Conservation (phyloP, 2,888 invertebrate genomes). For the Cosmia trapezina region DNA sequence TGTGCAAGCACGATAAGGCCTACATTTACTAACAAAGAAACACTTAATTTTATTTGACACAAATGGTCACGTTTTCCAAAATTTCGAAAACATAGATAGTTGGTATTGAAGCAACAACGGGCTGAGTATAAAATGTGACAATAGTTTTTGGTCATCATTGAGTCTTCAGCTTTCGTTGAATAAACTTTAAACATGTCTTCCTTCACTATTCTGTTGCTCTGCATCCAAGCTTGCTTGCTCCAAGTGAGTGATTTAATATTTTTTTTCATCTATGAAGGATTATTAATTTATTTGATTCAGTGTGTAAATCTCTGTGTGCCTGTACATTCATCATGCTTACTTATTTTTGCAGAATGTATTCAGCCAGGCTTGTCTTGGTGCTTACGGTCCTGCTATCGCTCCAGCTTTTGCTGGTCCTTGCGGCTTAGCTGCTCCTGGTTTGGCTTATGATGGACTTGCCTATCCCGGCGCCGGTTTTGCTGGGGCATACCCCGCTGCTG, state of each 20-base stretch:
- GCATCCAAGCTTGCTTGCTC: slow-evolving; percentile 71
- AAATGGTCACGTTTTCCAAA: slow-evolving; percentile 14
- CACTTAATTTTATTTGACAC: too few relatives aligned
- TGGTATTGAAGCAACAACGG: background rate
- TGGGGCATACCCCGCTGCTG: background rate
- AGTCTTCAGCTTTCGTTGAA: slow-evolving; percentile 33
- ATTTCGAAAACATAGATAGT: slow-evolving; percentile 31
- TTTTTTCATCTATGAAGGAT: too few relatives aligned
- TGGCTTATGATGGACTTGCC: slow-evolving; percentile 13
- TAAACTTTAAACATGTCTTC: slow-evolving; percentile 63
- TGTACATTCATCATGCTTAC: too few relatives aligned
- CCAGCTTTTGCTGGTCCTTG: background rate
- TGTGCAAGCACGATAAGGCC: slow-evolving; percentile 31
- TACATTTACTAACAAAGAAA: slow-evolving; percentile 8
- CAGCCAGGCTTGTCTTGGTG: background rate
- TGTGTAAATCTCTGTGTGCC: too few relatives aligned
- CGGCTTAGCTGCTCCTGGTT: slow-evolving; percentile 1
- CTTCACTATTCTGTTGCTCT: slow-evolving; percentile 66
- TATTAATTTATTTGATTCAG: too few relatives aligned
- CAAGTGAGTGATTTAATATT: slow-evolving; percentile 59
- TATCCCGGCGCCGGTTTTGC: background rate
- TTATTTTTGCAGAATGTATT: too few relatives aligned
- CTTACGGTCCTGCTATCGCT: slow-evolving; percentile 3
- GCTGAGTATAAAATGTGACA: slow-evolving; percentile 22
- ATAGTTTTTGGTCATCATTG: slow-evolving; percentile 11